A percentile compares a stretch with the other conserved stretches of the same genome.
Conservation (phyloP, 2,888 invertebrate species). For the Ellobium chinense region DNA sequence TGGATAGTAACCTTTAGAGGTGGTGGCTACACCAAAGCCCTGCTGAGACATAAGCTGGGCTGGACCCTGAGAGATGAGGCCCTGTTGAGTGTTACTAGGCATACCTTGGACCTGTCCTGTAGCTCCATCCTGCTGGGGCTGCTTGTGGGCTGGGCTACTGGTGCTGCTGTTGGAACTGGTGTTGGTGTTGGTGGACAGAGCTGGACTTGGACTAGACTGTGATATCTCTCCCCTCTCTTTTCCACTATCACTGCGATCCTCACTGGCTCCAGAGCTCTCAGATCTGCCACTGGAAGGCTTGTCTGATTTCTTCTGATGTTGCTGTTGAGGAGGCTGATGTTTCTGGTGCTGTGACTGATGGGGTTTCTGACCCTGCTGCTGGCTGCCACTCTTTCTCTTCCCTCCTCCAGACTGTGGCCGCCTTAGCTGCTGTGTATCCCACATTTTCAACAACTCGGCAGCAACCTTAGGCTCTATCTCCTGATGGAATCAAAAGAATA, state of each 20-base stretch:
- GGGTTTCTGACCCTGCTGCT: not conserved
- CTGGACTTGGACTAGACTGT: conserved; percentile 31
- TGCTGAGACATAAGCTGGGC: conserved; percentile 26
- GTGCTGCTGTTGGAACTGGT: conserved; percentile 22
- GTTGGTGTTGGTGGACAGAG: conserved; percentile 31
- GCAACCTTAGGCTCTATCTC: conserved; percentile 80
- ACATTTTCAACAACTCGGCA: conserved; percentile 78
- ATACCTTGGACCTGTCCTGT: not conserved
- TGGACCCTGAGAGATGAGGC: conserved; percentile 25
- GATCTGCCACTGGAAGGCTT: not conserved
- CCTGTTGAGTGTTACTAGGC: not conserved
- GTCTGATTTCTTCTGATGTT: conserved; percentile 24
- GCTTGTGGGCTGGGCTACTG: conserved; percentile 25
- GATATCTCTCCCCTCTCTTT: conserved; percentile 26
- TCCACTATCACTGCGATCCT: conserved; percentile 15
- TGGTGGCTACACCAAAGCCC: not conserved
- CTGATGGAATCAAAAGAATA: conserved; percentile 66
- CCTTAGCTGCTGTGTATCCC: conserved; percentile 71
- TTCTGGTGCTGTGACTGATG: conserved; percentile 23
- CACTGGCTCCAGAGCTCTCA: conserved; percentile 5
- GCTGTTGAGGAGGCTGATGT: conserved; percentile 51
- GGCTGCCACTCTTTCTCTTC: conserved; percentile 20
- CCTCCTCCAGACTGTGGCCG: conserved; percentile 12
- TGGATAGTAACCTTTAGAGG: conserved; percentile 5
- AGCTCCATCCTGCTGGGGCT: not conserved